Evolutionary conservation across 2,797 vertebrate genomes (phyloP), one percentile per base, ranked within the genome.

Genomic region (Megaceryle alcyon): DNA sequence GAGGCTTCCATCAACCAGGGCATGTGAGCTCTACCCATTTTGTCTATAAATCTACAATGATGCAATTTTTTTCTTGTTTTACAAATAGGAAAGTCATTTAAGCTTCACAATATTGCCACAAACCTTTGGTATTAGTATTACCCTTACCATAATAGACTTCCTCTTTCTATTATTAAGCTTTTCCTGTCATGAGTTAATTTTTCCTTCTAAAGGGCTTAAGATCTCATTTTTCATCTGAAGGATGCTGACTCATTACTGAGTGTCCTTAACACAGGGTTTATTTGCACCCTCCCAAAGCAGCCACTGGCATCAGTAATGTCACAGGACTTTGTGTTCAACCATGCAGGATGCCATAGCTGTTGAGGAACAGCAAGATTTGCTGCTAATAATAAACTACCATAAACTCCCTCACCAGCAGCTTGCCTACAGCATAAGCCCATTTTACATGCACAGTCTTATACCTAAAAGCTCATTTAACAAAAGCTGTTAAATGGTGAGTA

Each of bases 121-220:
- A 92, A 73, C 12, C 39, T 77, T 82, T 66, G 21, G 88, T 57
- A 7, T 9, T 66, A 68, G 20, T 19, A 76, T 68, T 57, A 70
- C 14, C 60, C 35, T 86, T 87, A 76, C 15, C 10, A 33, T 72
- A 72, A 90, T 28, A 63, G 39, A 33, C 70, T 76, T 94, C 72
- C 44, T 89, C 7, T 7, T 72, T 7, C 53, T 53, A 71, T 63
- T 70, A 56, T 22, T 3, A 69, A 75, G 72, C 14, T 85, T 91
- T 84, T 93, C 87, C 81, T 82, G 75, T 73, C 10, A 5, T 12
- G 22, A 95, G 64, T 87, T 89, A 87, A 75, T 88, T 88, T 84
- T 90, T 84, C 68, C 71, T 29, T 10, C 35, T 68, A 81, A 43
- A 37, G 20, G 10, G 6, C 29, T 73, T 70, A 83, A 90, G 22